Evolutionary conservation across 2,797 vertebrate genomes (phyloP), one percentile per base, ranked within the genome.

Genomic region (Erpetoichthys calabaricus): DNA sequence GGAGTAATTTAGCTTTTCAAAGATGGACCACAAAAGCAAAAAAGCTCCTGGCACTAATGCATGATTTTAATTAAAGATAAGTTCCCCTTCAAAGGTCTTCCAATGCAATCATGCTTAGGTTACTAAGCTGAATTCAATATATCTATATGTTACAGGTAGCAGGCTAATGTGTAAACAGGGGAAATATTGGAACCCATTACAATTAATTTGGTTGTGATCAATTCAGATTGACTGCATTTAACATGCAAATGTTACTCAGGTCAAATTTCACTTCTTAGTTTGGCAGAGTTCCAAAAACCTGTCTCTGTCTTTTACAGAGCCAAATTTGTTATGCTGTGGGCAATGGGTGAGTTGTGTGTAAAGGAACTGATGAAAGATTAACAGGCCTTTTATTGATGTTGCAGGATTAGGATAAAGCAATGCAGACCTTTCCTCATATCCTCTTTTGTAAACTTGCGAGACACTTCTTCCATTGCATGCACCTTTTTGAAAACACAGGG

Each of bases 41-140:
- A 81, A 78, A 79, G 78, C 71, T 74, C 72, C 74, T 66, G 73
- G 73, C 78, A 83, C 78, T 78, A 75, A 76, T 77, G 83, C 86
- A 89, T 90, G 91, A 94, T 97, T 97, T 92, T 97, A 95, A 96
- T 98, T 96, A 98, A 91, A 95, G 94, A 97, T 97, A 95, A 93
- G 89, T 94, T 89, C 86, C 86, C 85, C 79, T 80, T 77, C 75
- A 81, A 80, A 83, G 84, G 80, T 54, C 53, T 73, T 68, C 85
- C 80, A 74, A 79, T 80, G 84, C 72, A 75, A 84, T 86, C 81
- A 80, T 80, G 87, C 83, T 88, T 80, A 80, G 86, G 82, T 78
- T 88, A 84, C 90, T 91, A 91, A 92, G 91, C 91, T 91, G 88
- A 94, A 92, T 92, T 85, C 89, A 84, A 94, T 94, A 92, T 70